Percentiles rank a stretch among this genome's conserved stretches.
phyloP scores from a whole-genome alignment of 2,888 invertebrate genomes.

The Drosophila greeni region DNA sequence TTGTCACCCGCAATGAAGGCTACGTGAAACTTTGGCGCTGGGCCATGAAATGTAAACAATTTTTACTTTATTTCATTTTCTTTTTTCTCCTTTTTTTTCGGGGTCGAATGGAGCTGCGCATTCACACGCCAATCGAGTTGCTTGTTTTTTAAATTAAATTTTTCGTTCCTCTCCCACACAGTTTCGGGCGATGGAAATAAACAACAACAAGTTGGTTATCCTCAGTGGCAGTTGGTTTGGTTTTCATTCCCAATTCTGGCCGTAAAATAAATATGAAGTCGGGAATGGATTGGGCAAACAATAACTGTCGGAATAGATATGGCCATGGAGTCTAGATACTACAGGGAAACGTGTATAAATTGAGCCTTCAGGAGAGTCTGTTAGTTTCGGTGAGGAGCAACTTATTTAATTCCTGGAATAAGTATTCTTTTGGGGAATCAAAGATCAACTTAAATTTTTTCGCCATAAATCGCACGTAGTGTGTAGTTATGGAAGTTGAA shows the following conservation, averaged over 20 bases:
- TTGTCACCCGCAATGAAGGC: slow-evolving; percentile 28
- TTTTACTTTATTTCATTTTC: slow-evolving; percentile 31
- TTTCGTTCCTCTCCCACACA: slow-evolving; percentile 30
- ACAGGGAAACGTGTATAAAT: background rate
- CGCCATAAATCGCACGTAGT: background rate
- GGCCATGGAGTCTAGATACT: slow-evolving; percentile 10
- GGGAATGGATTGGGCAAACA: slow-evolving; percentile 48
- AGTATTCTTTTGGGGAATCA: background rate
- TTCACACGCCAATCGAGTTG: slow-evolving; percentile 64
- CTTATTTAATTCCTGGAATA: background rate
- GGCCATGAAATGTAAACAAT: slow-evolving; percentile 37
- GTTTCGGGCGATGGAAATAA: slow-evolving; percentile 45
- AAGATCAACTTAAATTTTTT: background rate
- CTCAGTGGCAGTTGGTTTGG: slow-evolving; percentile 22
- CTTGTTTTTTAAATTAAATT: slow-evolving; percentile 64
- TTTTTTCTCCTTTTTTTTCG: slow-evolving; percentile 2
- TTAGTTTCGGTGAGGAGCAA: background rate
- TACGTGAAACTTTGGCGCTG: slow-evolving; percentile 6
- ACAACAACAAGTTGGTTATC: slow-evolving; percentile 54
- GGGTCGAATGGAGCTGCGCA: slow-evolving; percentile 14
- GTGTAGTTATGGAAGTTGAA: background rate
- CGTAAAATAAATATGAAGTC: slow-evolving; percentile 59
- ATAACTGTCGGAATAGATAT: slow-evolving; percentile 34
- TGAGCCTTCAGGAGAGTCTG: background rate
- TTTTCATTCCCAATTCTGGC: slow-evolving; percentile 37